These are phyloP conservation scores for Varanus komodoensis DNA, from an alignment of 2,113 vertebrate species.

Conservation along the genomic window DNA sequence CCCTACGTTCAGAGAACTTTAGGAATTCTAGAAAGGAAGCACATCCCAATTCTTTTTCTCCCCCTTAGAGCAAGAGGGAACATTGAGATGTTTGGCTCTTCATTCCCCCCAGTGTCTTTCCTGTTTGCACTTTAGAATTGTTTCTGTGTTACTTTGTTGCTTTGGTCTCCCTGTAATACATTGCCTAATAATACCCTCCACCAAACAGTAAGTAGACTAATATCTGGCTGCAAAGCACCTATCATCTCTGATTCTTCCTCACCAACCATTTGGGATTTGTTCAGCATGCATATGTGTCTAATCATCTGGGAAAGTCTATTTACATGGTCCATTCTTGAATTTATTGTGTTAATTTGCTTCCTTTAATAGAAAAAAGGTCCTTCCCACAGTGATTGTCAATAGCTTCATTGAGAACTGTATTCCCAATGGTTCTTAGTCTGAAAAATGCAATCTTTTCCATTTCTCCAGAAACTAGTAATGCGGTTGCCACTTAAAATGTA, in stretches of 20 bases:
- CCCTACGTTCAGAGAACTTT: neutral
- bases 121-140: neutral
- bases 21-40: neutral
- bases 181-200: neutral
- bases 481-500: conserved; percentile 16
- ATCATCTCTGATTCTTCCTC: neutral
- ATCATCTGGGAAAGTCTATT: neutral
- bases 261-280: neutral
- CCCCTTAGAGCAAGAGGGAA: neutral
- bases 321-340: conserved; percentile 12
- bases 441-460: conserved; percentile 23
- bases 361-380: conserved; percentile 18
- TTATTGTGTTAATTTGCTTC: conserved; percentile 28
- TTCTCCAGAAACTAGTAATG: conserved; percentile 12
- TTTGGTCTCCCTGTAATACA: neutral
- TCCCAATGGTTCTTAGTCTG: conserved; percentile 30
- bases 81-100: neutral
- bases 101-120: neutral
- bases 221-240: neutral
- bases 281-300: neutral
- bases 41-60: neutral
- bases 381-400: neutral
- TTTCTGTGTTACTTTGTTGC: neutral
- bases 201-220: neutral
- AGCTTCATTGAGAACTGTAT: conserved; percentile 17